Conservation (phyloP, 2,113 vertebrate species). For the Pangasianodon hypophthalmus region DNA sequence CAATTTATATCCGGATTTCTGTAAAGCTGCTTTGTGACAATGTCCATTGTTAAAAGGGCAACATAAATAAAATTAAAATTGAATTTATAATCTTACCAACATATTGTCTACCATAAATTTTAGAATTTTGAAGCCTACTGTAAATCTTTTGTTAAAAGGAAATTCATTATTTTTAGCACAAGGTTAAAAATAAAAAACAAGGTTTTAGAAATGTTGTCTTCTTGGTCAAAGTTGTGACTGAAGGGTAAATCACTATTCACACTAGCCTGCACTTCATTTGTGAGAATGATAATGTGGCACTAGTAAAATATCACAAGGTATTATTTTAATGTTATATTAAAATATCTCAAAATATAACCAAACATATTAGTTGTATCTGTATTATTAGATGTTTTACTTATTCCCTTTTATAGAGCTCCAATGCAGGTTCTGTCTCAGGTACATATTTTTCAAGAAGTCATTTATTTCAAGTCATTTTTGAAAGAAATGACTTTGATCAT, state of each 20-base stretch:
- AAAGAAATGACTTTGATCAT: neutral
- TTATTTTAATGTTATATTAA: neutral
- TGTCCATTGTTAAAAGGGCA: neutral
- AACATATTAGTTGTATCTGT: neutral
- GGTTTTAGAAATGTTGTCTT: neutral
- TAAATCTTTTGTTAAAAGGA: too few species aligned
- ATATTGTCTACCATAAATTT: too few species aligned
- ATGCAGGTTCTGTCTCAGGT: neutral
- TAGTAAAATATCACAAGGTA: neutral
- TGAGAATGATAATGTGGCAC: neutral
- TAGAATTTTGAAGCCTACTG: too few species aligned
- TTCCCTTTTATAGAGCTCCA: neutral
- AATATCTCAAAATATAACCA: neutral
- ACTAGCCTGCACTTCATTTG: too few species aligned
- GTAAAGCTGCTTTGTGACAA: neutral
- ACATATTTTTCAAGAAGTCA: neutral
- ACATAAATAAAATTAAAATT: too few species aligned
- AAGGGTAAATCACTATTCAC: too few species aligned
- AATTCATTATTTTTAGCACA: too few species aligned
- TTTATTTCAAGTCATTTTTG: neutral
- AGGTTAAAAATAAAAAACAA: too few species aligned
- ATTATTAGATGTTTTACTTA: neutral
- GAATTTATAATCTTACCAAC: too few species aligned
- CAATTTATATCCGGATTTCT: neutral
- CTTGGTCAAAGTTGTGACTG: neutral